Conservation (phyloP, 2,888 invertebrate species). For the Hecatera dysodea region DNA sequence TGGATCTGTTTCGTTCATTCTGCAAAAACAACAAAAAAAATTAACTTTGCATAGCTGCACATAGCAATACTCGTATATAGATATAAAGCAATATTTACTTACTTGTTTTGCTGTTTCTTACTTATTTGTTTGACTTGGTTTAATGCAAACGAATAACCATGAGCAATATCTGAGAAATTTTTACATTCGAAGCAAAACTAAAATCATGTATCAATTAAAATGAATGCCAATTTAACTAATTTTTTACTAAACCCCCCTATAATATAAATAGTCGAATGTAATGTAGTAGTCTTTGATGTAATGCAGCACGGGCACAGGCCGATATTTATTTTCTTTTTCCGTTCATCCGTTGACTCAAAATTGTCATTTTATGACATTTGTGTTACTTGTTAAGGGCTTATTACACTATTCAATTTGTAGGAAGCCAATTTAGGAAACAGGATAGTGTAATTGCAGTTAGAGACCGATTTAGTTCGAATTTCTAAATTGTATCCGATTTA, state of each 20-base stretch:
- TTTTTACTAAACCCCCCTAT: not conserved
- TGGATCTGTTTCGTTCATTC: slow-evolving; percentile 39
- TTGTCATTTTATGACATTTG: not conserved
- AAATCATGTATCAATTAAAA: too few relatives aligned
- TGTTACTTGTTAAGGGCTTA: too few relatives aligned
- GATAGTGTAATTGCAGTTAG: too few relatives aligned
- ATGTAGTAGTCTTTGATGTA: too few relatives aligned
- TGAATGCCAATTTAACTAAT: not conserved
- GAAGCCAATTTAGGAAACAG: too few relatives aligned
- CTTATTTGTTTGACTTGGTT: not conserved
- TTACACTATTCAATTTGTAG: too few relatives aligned
- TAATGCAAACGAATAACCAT: not conserved
- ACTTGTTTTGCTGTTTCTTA: slow-evolving; percentile 9
- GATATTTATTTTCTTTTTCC: not conserved
- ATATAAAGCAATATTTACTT: slow-evolving; percentile 1
- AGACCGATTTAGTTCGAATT: too few relatives aligned
- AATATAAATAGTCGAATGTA: slow-evolving; percentile 14
- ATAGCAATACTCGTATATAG: not conserved
- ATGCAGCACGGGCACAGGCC: too few relatives aligned
- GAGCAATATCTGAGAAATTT: too few relatives aligned
- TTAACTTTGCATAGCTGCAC: not conserved
- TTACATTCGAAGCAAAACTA: not conserved
- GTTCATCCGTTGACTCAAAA: too few relatives aligned
- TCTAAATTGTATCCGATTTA: too few relatives aligned
- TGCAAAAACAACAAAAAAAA: slow-evolving; percentile 28